phyloP scores from a whole-genome alignment of 1,140 invertebrate species.

The Lithobius niger region DNA sequence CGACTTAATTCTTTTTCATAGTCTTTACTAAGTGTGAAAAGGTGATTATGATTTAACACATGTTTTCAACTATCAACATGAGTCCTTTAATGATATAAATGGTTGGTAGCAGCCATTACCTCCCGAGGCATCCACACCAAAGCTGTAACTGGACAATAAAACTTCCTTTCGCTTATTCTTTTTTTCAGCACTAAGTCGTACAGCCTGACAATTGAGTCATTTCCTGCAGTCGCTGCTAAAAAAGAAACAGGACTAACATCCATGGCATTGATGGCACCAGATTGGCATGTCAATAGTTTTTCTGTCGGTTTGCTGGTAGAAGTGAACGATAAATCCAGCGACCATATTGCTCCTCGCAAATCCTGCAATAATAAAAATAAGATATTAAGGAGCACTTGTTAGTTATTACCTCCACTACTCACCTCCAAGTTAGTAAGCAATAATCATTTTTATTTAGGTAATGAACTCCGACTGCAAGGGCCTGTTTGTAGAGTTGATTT shows the following conservation, averaged over 20 bases:
- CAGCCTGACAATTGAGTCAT: slow-evolving; percentile 50
- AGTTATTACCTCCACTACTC: too few relatives aligned
- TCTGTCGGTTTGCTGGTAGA: slow-evolving; percentile 38
- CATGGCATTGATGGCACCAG: slow-evolving; percentile 53
- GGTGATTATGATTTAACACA: too few relatives aligned
- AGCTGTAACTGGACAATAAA: slow-evolving; percentile 43
- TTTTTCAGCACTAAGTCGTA: slow-evolving; percentile 49
- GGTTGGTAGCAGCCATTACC: too few relatives aligned
- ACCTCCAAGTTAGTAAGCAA: slow-evolving; percentile 11
- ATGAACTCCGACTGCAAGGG: too few relatives aligned
- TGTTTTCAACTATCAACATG: too few relatives aligned
- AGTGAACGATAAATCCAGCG: slow-evolving; percentile 54
- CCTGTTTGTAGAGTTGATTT: too few relatives aligned
- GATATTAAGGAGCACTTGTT: too few relatives aligned
- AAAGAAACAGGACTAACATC: slow-evolving; percentile 47
- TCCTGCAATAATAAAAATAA: slow-evolving; percentile 51
- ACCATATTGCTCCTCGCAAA: slow-evolving; percentile 67
- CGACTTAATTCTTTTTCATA: too few relatives aligned
- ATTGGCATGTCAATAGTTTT: slow-evolving; percentile 54
- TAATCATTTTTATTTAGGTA: too few relatives aligned
- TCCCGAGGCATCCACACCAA: slow-evolving; percentile 54
- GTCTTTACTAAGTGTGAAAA: too few relatives aligned
- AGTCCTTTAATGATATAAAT: too few relatives aligned
- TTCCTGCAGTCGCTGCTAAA: slow-evolving; percentile 52
- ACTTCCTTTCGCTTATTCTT: slow-evolving; percentile 45